Conservation (phyloP, 2,797 vertebrate genomes). For the Thunnus albacares region DNA sequence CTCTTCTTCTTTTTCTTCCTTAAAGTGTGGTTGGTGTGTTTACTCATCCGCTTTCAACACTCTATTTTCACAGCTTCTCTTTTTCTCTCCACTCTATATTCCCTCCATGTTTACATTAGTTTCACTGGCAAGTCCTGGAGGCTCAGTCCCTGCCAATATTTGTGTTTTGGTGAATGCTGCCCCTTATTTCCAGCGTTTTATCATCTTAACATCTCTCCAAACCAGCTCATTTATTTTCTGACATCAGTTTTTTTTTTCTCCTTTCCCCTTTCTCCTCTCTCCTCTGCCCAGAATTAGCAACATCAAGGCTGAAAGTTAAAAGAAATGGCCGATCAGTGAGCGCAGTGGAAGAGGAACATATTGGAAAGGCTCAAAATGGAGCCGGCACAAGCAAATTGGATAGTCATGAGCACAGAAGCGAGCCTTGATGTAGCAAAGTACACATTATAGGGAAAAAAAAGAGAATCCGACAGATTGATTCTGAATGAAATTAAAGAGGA, state of each 20-base stretch:
- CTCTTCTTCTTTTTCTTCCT: slow-evolving; percentile 41
- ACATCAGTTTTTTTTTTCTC: background rate
- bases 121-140: slow-evolving; percentile 57
- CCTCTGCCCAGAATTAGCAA: slow-evolving; percentile 63
- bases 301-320: slow-evolving; percentile 68
- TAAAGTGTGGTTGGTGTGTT: slow-evolving; percentile 51
- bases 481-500: slow-evolving; percentile 81
- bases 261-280: slow-evolving; percentile 11
- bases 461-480: slow-evolving; percentile 71
- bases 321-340: slow-evolving; percentile 58
- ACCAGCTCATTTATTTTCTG: slow-evolving; percentile 48
- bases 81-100: slow-evolving; percentile 70
- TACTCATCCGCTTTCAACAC: slow-evolving; percentile 57
- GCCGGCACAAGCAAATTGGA: slow-evolving; percentile 63
- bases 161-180: slow-evolving; percentile 62
- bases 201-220: slow-evolving; percentile 58
- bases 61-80: slow-evolving; percentile 65
- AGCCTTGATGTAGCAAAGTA: slow-evolving; percentile 55
- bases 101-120: slow-evolving; percentile 74
- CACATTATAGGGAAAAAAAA: slow-evolving; percentile 53
- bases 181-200: slow-evolving; percentile 61
- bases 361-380: slow-evolving; percentile 75
- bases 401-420: slow-evolving; percentile 29
- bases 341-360: slow-evolving; percentile 32
- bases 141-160: slow-evolving; percentile 62